Base-by-base conservation (phyloP, 2,888 invertebrate species). In the Synanthedon myopaeformis region DNA sequence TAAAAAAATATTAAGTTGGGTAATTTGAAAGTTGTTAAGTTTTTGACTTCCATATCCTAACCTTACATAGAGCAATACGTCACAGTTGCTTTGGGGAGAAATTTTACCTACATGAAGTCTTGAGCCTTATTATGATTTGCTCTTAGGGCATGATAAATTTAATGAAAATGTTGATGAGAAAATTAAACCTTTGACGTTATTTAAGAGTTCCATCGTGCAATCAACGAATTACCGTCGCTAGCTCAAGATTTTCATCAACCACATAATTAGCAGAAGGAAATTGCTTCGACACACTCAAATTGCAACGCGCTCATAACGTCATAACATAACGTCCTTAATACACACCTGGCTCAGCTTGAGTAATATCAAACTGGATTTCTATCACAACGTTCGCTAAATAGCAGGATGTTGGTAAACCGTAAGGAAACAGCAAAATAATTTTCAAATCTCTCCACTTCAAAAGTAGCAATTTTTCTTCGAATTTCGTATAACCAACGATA, bases 251-350 rank as follows among this genome's bases (percentile, higher is more conserved):
- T 77, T 76, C 81, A 78, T 79, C 77, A 71, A 65, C 74, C 74
- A 68, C 76, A 76, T 77, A 79, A 84, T 84, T 83, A 80, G 75
- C 67, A 69, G 61, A 62, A 72, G 82, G 80, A 82, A 81, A 85
- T 83, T 83, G 79, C 74, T 67, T 68, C 67, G 62, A 65, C 58
- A 64, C 69, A 63, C 61, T 66, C 67, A 65, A 49, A 53, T 49
- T 57, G 54, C 49, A 53, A 49, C n/a, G 45, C 42, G 28, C 49
- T 35, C 56, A 60, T 63, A 57, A 62, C 56, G 62, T 35, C 56
- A 60, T 63, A 57, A 62, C 56, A 62, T 56, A 59, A 63, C 58
- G 41, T 12, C 41, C 6, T 50, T 45, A n/a, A 42, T 13, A 45
- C 13, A 51, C 4, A 35, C 50, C 14, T 49, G 17, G 58, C 41